Conservation (phyloP, 2,888 invertebrate genomes). For the Lacanobia oleracea region DNA sequence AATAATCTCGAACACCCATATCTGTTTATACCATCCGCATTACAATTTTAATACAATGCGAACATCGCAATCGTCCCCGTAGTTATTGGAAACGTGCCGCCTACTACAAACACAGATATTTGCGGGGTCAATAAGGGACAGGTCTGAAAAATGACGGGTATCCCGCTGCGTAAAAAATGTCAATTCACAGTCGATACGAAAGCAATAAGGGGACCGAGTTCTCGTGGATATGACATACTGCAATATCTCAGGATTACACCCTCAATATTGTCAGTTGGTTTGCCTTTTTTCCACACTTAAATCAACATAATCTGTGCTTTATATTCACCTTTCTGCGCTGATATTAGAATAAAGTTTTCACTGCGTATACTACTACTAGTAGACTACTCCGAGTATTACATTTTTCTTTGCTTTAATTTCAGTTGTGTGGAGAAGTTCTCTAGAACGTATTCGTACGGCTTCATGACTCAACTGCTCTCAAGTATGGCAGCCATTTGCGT, state of each 20-base stretch:
- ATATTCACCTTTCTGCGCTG: slow-evolving; percentile 74
- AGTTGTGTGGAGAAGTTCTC: slow-evolving; percentile 87
- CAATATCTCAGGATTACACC: slow-evolving; percentile 88
- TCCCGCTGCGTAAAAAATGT: slow-evolving; percentile 67
- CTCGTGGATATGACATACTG: slow-evolving; percentile 79
- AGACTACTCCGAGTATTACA: slow-evolving; percentile 22
- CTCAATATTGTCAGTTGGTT: slow-evolving; percentile 84
- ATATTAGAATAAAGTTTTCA: slow-evolving; percentile 71
- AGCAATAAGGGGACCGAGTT: slow-evolving; percentile 77
- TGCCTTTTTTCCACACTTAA: slow-evolving; percentile 81
- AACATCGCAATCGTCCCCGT: slow-evolving; percentile 40
- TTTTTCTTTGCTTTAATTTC: slow-evolving; percentile 55
- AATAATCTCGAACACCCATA: slow-evolving; percentile 23
- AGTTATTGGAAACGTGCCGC: slow-evolving; percentile 67
- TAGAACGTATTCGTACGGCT: slow-evolving; percentile 85
- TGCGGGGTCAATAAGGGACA: slow-evolving; percentile 63
- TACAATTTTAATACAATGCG: slow-evolving; percentile 59
- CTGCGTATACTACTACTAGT: slow-evolving; percentile 52
- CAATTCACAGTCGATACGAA: slow-evolving; percentile 74
- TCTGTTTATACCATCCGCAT: slow-evolving; percentile 33
- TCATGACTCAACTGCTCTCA: slow-evolving; percentile 87
- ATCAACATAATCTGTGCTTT: slow-evolving; percentile 84
- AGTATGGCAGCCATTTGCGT: slow-evolving; percentile 89
- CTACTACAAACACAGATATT: slow-evolving; percentile 66
- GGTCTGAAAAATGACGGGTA: slow-evolving; percentile 64